Base-by-base conservation (phyloP, 2,113 vertebrate genomes). In the Podocnemis expansa region DNA sequence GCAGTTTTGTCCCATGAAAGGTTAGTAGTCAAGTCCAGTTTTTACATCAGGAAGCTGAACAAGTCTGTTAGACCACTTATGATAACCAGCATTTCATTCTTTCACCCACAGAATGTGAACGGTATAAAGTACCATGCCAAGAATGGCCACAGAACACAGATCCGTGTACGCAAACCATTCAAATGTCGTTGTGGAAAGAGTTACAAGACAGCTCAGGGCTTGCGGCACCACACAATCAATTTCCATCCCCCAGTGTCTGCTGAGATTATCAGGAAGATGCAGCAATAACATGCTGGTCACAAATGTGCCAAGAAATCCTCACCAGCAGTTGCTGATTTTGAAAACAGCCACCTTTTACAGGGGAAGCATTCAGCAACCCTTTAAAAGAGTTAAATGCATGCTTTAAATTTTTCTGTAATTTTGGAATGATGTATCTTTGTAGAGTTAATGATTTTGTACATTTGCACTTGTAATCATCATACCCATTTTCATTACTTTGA, bases 101-200 rank as follows among this genome's bases (percentile, higher is more conserved):
- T 85, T 97, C 80, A 0, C 93, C 92, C 55, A 24, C 98, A 99
- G 99, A 99, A 99, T 97, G 99, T 99, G 97, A 99, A 99, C 24
- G 99, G 99, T 93, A 99, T 99, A 85, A 99, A 99, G 97, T 99
- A 99, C 98, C 99, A 99, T 6, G 99, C 99, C 96, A 99, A 99
- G 98, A 99, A 99, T 43, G 99, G 99, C 94, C 99, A 99, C 98
- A 98, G 99, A 96, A 99, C 99, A 34, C 99, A 99, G 98, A 99
- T 99, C 95, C 99, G 99, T 25, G 99, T 99, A 91, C 99, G 99
- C 95, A 99, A 99, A 97, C 99, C 99, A 80, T 99, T 99, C 98
- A 99, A 99, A 96, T 99, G 99, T 97, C 99, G 99, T 84, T 99
- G 99, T 82, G 99, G 99, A 80, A 99, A 99, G 98, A 99, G 99